Evolutionary conservation across 2,888 invertebrate species (phyloP).

Genomic region (Pheosia tremula): DNA sequence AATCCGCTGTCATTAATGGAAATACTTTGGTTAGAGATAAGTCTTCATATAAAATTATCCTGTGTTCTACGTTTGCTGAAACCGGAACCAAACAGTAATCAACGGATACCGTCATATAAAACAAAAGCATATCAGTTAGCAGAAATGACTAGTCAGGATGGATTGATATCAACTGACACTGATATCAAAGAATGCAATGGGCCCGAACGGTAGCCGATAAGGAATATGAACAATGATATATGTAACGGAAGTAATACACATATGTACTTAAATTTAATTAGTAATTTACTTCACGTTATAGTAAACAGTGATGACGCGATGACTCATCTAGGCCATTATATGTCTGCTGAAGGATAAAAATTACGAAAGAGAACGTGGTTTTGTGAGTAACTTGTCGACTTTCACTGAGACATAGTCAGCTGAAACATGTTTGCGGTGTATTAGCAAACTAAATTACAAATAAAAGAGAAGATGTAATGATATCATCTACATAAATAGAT

Average conservation of each 20-base stretch:
- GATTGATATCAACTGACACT: conserved; percentile 10
- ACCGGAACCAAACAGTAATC: neutral
- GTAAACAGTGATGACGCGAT: conserved; percentile 31
- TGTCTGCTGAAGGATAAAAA: conserved; percentile 3
- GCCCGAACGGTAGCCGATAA: conserved; percentile 47
- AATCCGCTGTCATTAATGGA: no score
- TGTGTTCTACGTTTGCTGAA: neutral
- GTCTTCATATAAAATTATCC: no score
- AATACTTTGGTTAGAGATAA: no score
- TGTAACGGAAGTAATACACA: conserved; percentile 47
- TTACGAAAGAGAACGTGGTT: conserved; percentile 4
- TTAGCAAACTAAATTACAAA: no score
- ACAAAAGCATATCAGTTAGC: conserved; percentile 2
- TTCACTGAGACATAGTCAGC: conserved; percentile 1
- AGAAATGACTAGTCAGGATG: conserved; percentile 8
- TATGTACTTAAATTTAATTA: conserved; percentile 5
- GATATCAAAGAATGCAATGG: conserved; percentile 33
- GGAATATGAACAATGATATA: conserved; percentile 37
- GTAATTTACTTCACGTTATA: conserved; percentile 30
- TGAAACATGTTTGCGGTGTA: neutral
- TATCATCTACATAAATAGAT: no score
- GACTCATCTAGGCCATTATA: conserved; percentile 37
- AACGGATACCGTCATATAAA: neutral
- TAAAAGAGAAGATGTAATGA: no score
- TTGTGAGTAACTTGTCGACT: neutral